Conservation (phyloP, 1,140 invertebrate species). For the Muscidifurax raptorellus region DNA sequence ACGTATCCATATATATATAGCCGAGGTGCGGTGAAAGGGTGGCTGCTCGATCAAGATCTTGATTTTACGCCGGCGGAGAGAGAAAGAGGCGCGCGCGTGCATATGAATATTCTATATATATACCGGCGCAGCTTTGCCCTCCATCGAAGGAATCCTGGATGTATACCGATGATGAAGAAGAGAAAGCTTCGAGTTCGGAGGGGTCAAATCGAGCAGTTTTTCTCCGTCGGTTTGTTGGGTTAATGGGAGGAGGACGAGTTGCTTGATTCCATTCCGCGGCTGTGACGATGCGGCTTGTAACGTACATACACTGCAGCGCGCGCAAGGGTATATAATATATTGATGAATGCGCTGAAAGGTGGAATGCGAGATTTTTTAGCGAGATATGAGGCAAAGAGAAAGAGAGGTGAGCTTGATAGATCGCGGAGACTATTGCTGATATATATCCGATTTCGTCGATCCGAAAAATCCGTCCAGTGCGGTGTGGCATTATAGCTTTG, state of each 20-base stretch:
- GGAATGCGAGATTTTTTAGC: no score
- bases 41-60: conserved; percentile 50
- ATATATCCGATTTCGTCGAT: not conserved
- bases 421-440: no score
- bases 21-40: conserved; percentile 47
- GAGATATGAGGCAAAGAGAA: no score
- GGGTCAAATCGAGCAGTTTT: not conserved
- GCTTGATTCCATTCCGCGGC: not conserved
- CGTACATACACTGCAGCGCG: no score
- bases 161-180: not conserved
- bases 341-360: not conserved
- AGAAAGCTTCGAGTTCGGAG: conserved; percentile 34
- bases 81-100: not conserved
- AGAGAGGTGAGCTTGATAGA: not conserved
- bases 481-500: no score
- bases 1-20: not conserved
- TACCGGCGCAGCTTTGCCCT: not conserved
- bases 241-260: not conserved
- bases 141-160: conserved; percentile 25
- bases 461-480: no score
- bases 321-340: not conserved
- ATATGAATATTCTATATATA: not conserved
- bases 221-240: not conserved
- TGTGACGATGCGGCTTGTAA: no score
- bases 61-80: conserved; percentile 17